Evolutionary conservation across 2,888 invertebrate genomes (phyloP), one percentile per base, ranked within the genome.

Genomic region (Eulithis testata): DNA sequence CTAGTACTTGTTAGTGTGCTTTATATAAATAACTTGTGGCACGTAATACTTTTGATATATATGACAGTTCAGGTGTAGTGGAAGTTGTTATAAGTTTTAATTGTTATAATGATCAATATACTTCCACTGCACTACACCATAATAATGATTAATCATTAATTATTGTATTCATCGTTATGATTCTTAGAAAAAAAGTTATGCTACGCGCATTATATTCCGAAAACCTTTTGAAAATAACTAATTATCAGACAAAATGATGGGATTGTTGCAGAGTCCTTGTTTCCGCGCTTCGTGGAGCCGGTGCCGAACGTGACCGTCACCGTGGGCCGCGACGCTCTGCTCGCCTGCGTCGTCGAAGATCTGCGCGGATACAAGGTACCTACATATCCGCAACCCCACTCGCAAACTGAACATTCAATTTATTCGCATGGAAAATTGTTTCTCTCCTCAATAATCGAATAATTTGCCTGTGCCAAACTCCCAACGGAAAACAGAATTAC

Each of bases 251-350:
- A 40, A 44, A 61, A 58, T 36, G 53, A 57, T 67, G 63, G 59
- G 55, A 60, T 87, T 89, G 86, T 90, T 90, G 50, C 87, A 93
- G 92, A 92, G 70, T 89, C 90, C 27, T 76, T 90, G 77, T 92
- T 96, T 86, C 98, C 98, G 65, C 95, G 96, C 79, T 98, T 98
- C 86, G 96, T 97, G 71, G 98, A 97, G 84, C 96, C 97, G 58
- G 97, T 98, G 77, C 96, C 97, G 58, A 98, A 98, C 90, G 97
- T 98, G 74, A 98, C 98, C 27, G 97, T 97, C 73, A 97, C 97
- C 51, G 95, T 97, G 60, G 98, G 98, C 37, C 94, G 97, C 57
- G 97, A 98, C 89, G 98, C 97, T 27, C 93, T 97, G 37, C 94
- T 98, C 70, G 97, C 97, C 63, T 98, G 98, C 87, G 96, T 97